Evolutionary conservation across 92 coral and sea anemone species (phyloP).

Genomic region (Actinernus sp.): DNA sequence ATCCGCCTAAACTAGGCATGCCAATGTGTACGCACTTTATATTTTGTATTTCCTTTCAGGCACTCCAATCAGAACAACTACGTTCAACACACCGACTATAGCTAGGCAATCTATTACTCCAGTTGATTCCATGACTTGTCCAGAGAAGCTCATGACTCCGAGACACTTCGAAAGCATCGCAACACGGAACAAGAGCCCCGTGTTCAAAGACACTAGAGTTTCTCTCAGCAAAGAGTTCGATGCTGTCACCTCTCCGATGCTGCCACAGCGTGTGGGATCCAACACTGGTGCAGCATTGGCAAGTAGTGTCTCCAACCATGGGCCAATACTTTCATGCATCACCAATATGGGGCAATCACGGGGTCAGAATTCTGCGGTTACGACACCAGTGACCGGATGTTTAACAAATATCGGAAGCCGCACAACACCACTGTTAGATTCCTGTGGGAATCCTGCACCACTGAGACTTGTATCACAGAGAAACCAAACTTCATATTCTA

Average conservation of each 20-base stretch:
- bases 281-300: neutral
- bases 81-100: conserved; percentile 56
- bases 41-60: conserved; percentile 5
- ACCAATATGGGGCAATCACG: neutral
- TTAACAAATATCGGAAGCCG: neutral
- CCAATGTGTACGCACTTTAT: no score
- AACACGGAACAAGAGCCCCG: conserved; percentile 5
- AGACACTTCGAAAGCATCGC: neutral
- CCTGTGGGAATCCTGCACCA: neutral
- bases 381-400: neutral
- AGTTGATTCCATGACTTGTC: neutral
- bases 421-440: neutral
- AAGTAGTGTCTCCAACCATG: neutral
- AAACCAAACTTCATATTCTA: conserved; percentile 26
- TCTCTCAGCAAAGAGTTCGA: conserved; percentile 66
- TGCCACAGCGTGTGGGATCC: neutral
- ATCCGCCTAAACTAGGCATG: no score
- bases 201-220: conserved; percentile 21
- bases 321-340: neutral
- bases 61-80: conserved; percentile 45
- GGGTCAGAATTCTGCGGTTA: neutral
- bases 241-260: conserved; percentile 25
- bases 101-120: neutral
- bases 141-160: conserved; percentile 14
- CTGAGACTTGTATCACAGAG: neutral